Evolutionary conservation across 1,140 invertebrate genomes (phyloP).

Genomic region (Nephotettix cincticeps): DNA sequence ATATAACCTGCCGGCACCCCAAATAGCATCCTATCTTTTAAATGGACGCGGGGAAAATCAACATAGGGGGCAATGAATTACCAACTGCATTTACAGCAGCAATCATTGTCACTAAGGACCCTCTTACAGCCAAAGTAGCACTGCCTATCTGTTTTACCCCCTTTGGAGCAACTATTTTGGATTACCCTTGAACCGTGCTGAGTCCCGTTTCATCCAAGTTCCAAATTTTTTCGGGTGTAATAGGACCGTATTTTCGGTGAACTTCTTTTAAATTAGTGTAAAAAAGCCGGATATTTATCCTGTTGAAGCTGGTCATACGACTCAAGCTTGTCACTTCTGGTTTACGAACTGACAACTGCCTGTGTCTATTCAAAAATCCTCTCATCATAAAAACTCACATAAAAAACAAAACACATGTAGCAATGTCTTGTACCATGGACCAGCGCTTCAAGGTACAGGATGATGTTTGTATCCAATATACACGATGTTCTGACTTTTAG

Average conservation of each 20-base stretch:
- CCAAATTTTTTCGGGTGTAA: constrained; percentile 36
- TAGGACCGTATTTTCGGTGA: background rate
- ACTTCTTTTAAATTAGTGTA: constrained; percentile 43
- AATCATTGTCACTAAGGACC: constrained; percentile 41
- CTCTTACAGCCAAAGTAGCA: constrained; percentile 43
- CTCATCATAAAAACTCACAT: constrained; percentile 36
- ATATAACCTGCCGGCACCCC: constrained; percentile 32
- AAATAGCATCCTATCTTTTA: constrained; percentile 39
- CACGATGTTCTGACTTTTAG: no score
- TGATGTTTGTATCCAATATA: no score
- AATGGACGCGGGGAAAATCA: constrained; percentile 46
- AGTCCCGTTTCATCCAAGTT: constrained; percentile 43
- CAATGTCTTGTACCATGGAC: background rate
- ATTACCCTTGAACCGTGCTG: constrained; percentile 35
- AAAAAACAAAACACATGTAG: background rate
- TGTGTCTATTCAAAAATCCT: constrained; percentile 41
- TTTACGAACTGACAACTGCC: constrained; percentile 41
- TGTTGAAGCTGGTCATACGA: constrained; percentile 42
- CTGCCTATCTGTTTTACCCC: constrained; percentile 44
- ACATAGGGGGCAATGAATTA: constrained; percentile 44
- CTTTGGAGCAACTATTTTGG: constrained; percentile 31
- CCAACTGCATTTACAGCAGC: constrained; percentile 44
- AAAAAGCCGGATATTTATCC: constrained; percentile 44
- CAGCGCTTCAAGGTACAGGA: no score
- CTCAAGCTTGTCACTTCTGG: constrained; percentile 43